Base-by-base conservation (phyloP, 2,113 vertebrate genomes). In the Mixornis gularis region DNA sequence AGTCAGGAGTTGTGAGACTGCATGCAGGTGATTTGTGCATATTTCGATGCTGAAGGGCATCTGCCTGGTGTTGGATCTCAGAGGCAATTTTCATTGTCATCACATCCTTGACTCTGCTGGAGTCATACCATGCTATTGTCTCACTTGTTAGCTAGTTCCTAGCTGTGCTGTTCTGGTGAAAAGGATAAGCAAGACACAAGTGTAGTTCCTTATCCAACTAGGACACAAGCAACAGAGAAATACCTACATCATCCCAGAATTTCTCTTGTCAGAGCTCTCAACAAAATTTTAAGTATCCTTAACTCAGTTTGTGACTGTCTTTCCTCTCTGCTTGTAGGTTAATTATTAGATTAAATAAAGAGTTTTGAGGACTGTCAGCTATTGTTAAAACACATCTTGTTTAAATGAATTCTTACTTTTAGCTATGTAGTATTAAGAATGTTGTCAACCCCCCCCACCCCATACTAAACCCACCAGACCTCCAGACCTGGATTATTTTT, bases 11-110 rank as follows among this genome's bases (percentile, higher is more conserved):
- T 43, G 17, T 34, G 32, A 70, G 63, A 30, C n/a, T 32, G 6
- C 21, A 0, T 26, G 12, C 34, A 21, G 13, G 43, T 29, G 17
- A n/a, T 38, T 13, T 0, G 0, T 9, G 12, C 25, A 2, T 66
- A 11, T 64, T 78, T 68, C 0, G 0, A 1, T 66, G 51, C 73
- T 63, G 56, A 46, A 40, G 26, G 11, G 34, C 13, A 2, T 48
- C 64, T 64, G 20, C 18, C 58, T 44, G 58, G 53, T 6, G 2
- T 62, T 91, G 64, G 20, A 79, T 76, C 46, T 85, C 53, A 63
- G 43, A 79, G 30, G 20, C 58, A 51, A 13, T 18, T 63, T 40
- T 62, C 81, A 13, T 38, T 48, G 10, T 71, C 58, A 11, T 24
- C 22, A 34, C 30, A 68, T 34, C 32, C 26, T 7, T 58, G 59